Conservation (phyloP, 2,797 vertebrate genomes). For the Rhabdomys pumilio region DNA sequence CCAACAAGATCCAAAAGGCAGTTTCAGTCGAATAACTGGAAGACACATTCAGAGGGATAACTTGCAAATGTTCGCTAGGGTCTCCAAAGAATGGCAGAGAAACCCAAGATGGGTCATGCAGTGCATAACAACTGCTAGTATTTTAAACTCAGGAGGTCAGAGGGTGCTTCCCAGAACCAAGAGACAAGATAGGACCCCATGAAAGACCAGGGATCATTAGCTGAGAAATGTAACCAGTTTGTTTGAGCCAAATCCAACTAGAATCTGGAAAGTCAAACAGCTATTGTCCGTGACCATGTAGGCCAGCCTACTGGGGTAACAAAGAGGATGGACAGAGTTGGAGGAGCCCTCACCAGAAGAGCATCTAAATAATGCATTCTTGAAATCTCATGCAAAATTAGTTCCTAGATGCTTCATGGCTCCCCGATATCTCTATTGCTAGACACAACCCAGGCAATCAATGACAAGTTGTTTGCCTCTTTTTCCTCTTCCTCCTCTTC, state of each 20-base stretch:
- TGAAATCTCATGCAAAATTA: background rate
- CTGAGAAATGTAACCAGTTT: background rate
- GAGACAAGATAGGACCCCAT: background rate
- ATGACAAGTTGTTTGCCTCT: background rate
- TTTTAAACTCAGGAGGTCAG: background rate
- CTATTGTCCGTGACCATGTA: background rate
- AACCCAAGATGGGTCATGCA: fast-evolving
- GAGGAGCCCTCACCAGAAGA: background rate
- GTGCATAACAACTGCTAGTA: background rate
- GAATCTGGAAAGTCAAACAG: background rate
- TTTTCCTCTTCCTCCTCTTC: too few species aligned
- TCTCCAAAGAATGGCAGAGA: background rate
- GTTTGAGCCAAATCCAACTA: background rate
- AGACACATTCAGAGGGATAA: background rate
- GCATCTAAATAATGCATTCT: background rate
- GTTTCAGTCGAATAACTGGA: background rate
- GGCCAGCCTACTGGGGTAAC: background rate
- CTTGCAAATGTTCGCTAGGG: background rate
- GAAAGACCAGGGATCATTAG: background rate
- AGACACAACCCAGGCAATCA: background rate
- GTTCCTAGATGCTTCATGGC: background rate
- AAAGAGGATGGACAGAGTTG: background rate
- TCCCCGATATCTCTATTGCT: background rate
- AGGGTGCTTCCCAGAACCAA: background rate
- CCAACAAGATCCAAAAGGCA: constrained; percentile 5